Base-by-base conservation (phyloP, 1,140 invertebrate species). In the Tetramorium simillimum region DNA sequence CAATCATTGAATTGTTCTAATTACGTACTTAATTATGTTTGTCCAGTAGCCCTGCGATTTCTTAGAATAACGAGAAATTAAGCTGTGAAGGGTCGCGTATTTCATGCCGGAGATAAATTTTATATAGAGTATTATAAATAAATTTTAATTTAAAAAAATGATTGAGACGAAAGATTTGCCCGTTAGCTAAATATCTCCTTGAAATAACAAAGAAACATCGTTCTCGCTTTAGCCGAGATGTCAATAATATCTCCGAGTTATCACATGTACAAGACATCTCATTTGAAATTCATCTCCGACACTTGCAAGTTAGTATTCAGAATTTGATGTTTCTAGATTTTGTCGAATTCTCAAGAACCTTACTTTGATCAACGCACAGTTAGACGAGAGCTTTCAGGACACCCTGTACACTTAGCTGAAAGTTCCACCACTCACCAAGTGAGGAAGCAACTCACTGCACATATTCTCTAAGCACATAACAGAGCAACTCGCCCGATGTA, bases 391-490 rank as follows among this genome's bases (percentile, higher is more conserved):
- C 49, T 43, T 84, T 84, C 69, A 69, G 69, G 80, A 62, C 53
- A 60, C 24, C 18, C 67, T 73, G 80, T 77, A 86, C 84, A 85
- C 73, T 89, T 89, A 89, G 76, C 40, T 18, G 24, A 81, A 75
- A 73, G 53, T 63, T 73, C 56, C 76, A 82, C 70, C 87, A 85
- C 56, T 51, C 80, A 58, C 69, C 53, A 77, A 60, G 77, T 69
- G 78, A 81, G 49, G 49, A 56, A 81, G 7, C 49, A 81, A 81
- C 21, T 28, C 65, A 58, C 53, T n/a, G 69, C 69, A 84, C 80
- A 84, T 84, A 73, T 73, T 43, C 80, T 43, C 24, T 49, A 84
- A 73, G 70, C 86, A 90, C 88, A 87, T 87, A 46, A 90, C 89
- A 90, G 70, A 86, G 46, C 85, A 82, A 89, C 72, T 84, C 87